Conservation (phyloP, 2,888 invertebrate genomes). For the Athalia rosae region DNA sequence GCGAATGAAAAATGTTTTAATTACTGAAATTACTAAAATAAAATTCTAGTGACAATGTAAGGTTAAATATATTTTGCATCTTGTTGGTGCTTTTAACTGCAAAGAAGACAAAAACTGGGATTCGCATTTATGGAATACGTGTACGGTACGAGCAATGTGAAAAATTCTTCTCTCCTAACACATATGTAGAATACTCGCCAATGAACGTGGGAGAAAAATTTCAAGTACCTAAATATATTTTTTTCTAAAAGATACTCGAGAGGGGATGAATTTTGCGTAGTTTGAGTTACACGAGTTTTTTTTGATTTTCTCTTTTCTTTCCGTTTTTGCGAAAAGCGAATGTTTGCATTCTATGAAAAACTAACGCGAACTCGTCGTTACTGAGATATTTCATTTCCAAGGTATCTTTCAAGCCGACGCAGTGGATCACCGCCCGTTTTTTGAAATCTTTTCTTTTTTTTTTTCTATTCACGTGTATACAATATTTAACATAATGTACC, state of each 20-base stretch:
- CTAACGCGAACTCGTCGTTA: constrained; percentile 44
- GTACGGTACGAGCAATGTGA: not conserved
- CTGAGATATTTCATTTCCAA: constrained; percentile 13
- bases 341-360: not conserved
- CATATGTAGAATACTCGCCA: no score
- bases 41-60: no score
- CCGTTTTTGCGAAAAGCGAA: not conserved
- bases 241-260: not conserved
- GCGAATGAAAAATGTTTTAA: no score
- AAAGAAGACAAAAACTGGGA: no score
- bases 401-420: not conserved
- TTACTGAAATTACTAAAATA: no score
- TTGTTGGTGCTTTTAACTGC: no score
- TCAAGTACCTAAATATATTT: not conserved
- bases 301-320: no score
- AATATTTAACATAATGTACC: constrained; percentile 24
- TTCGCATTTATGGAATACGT: no score
- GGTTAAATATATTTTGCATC: no score
- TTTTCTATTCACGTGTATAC: not conserved
- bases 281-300: not conserved
- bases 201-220: not conserved
- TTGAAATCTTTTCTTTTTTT: not conserved
- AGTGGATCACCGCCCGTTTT: not conserved
- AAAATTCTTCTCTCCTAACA: no score
- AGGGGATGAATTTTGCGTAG: not conserved